phyloP scores from a whole-genome alignment of 2,888 invertebrate species.

The Tetropium fuscum region DNA sequence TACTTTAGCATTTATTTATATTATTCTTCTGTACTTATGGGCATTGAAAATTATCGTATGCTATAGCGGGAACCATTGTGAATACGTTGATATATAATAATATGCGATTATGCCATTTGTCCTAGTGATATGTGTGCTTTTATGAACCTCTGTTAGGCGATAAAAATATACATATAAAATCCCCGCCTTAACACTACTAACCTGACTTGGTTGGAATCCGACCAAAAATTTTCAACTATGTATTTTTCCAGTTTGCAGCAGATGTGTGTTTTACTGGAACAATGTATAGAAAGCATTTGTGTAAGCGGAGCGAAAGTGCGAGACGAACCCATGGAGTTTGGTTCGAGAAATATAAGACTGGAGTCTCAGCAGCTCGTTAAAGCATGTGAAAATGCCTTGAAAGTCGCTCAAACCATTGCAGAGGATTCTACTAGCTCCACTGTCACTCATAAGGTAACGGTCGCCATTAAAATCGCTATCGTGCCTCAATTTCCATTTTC shows the following conservation, averaged over 20 bases:
- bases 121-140: no score
- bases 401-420: constrained; percentile 60
- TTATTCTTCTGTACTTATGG: no score
- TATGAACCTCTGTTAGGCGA: background rate
- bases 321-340: constrained; percentile 61
- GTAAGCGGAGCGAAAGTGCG: constrained; percentile 62
- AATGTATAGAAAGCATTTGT: constrained; percentile 80
- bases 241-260: constrained; percentile 77
- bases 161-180: background rate
- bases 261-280: constrained; percentile 81
- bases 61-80: no score
- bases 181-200: no score
- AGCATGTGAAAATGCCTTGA: constrained; percentile 64
- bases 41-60: no score
- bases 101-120: no score
- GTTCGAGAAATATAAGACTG: constrained; percentile 62
- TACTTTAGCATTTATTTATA: no score
- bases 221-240: no score
- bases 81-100: no score
- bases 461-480: background rate
- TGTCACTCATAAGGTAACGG: constrained; percentile 66
- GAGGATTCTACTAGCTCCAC: constrained; percentile 59
- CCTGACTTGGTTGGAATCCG: no score
- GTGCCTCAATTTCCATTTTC: constrained; percentile 31
- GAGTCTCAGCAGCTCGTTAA: constrained; percentile 66